phyloP scores from a whole-genome alignment of 2,888 invertebrate genomes.

The Anticlea derivata region DNA sequence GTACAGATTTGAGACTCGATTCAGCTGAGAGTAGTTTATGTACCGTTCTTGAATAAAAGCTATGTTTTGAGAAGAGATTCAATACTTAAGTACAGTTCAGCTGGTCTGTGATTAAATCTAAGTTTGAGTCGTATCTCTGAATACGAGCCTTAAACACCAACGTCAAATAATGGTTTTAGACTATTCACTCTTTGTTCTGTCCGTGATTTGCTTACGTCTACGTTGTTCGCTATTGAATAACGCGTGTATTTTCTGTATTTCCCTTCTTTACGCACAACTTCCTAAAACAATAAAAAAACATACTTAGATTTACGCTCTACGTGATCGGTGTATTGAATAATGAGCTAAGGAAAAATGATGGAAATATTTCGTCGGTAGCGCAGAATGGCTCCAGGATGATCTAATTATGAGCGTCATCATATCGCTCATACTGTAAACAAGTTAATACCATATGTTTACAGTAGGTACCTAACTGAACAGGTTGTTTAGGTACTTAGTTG shows the following conservation, averaged over 20 bases:
- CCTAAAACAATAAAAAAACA: conserved; percentile 23
- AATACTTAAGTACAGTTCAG: too few species aligned
- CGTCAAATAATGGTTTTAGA: too few species aligned
- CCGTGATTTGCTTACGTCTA: too few species aligned
- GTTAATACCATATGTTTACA: not conserved
- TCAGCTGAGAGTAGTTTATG: too few species aligned
- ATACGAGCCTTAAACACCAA: too few species aligned
- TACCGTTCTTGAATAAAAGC: too few species aligned
- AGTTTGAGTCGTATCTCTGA: too few species aligned
- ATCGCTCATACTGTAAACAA: conserved; percentile 33
- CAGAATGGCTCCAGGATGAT: conserved; percentile 36
- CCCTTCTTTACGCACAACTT: conserved; percentile 20
- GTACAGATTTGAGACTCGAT: too few species aligned
- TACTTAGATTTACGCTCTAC: not conserved
- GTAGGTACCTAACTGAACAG: not conserved
- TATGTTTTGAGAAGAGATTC: too few species aligned
- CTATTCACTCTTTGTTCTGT: too few species aligned
- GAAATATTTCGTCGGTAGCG: conserved; percentile 27
- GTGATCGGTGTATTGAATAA: conserved; percentile 8
- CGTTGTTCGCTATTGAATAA: conserved; percentile 10
- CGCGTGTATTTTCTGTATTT: conserved; percentile 1
- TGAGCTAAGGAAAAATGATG: conserved; percentile 3
- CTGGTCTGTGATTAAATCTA: too few species aligned
- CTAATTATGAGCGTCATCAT: conserved; percentile 37
- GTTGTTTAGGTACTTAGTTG: not conserved